Conservation (phyloP, 2,113 vertebrate species). For the Pongo abelii region DNA sequence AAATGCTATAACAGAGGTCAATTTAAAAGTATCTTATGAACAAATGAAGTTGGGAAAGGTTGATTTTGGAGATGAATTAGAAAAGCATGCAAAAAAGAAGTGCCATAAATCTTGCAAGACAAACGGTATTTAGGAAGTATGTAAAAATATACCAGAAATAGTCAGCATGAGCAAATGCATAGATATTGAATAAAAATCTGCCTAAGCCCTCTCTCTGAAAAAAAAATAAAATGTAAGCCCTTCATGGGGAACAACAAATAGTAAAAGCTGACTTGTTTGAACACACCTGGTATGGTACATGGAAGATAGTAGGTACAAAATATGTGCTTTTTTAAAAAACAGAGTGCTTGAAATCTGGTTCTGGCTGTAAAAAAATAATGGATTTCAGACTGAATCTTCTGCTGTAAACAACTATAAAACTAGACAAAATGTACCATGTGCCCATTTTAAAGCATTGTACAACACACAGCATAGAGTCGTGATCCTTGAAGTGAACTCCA, state of each 20-base stretch:
- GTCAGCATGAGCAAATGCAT: neutral
- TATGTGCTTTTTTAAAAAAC: neutral
- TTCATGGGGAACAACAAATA: neutral
- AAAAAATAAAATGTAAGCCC: neutral
- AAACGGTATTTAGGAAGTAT: neutral
- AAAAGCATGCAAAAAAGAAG: neutral
- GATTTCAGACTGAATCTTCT: neutral
- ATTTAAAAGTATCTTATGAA: conserved; percentile 10
- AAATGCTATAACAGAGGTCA: neutral
- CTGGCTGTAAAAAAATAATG: neutral
- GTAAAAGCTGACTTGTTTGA: neutral
- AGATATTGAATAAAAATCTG: neutral
- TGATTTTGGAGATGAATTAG: neutral
- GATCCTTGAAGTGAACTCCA: neutral
- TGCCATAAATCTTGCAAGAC: neutral
- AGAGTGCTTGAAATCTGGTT: neutral
- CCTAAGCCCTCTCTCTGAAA: neutral
- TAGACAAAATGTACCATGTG: neutral
- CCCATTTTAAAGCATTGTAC: neutral
- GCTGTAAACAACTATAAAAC: neutral
- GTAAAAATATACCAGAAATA: neutral
- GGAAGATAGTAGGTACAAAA: neutral
- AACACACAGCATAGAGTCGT: neutral
- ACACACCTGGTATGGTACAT: neutral
- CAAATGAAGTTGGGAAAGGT: neutral